These are phyloP conservation scores for Syngnathus floridae DNA, from an alignment of 2,113 vertebrate species.

Conservation along the genomic window DNA sequence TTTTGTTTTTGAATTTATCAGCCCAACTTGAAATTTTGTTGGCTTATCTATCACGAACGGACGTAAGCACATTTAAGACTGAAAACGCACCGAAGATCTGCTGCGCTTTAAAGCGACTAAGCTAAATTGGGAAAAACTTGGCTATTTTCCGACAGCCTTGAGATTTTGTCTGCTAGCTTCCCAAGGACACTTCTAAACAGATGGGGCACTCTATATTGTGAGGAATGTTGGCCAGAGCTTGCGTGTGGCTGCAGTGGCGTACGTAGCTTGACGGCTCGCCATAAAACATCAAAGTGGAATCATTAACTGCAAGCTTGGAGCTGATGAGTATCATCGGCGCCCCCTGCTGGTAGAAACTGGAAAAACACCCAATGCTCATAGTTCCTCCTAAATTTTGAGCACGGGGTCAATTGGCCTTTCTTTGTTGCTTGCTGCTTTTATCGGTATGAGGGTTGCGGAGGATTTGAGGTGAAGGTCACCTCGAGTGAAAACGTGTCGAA, in stretches of 20 bases:
- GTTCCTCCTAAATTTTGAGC: neutral
- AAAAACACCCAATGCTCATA: neutral
- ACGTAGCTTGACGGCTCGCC: neutral
- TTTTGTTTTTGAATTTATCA: no score
- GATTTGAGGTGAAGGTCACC: neutral
- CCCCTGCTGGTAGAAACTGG: neutral
- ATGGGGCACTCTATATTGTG: neutral
- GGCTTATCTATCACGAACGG: neutral
- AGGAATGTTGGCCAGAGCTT: neutral
- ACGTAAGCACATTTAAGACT: no score
- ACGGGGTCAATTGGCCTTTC: neutral
- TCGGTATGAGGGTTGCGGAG: neutral
- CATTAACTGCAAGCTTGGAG: neutral
- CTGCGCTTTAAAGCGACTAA: neutral
- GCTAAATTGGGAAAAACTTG: neutral
- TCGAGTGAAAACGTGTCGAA: neutral
- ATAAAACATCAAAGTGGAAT: neutral
- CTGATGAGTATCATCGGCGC: neutral
- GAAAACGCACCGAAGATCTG: neutral
- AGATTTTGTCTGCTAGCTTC: neutral
- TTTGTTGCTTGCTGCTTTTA: neutral
- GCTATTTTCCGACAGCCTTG: neutral
- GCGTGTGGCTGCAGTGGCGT: neutral
- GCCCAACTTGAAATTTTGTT: neutral
- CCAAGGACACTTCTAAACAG: neutral